Conservation (phyloP, 2,797 vertebrate genomes). For the Poliocrania exsul region DNA sequence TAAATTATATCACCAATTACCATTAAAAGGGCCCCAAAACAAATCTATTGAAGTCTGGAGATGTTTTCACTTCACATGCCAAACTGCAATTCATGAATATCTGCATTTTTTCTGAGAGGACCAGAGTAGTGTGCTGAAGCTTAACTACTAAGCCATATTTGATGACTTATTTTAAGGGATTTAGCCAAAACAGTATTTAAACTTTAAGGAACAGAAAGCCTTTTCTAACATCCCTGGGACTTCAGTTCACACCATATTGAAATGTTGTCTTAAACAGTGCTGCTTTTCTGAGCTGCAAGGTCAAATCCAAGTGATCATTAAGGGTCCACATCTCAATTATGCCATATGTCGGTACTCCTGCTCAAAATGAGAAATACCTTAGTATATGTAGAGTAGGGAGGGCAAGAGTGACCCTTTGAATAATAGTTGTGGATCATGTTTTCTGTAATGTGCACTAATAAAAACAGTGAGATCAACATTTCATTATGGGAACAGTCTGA, state of each 20-base stretch:
- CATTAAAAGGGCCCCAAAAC: rapidly evolving
- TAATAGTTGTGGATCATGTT: not conserved
- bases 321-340: not conserved
- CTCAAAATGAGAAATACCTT: not conserved
- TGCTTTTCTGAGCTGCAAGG: not conserved
- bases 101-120: not conserved
- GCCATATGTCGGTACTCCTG: not conserved
- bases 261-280: not conserved
- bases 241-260: not conserved
- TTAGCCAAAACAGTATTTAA: not conserved
- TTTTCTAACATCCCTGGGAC: not conserved
- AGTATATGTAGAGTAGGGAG: not conserved
- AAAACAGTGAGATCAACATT: not conserved
- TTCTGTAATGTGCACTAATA: not conserved
- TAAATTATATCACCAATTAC: rapidly evolving
- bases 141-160: not conserved
- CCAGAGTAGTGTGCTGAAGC: not conserved
- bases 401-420: not conserved
- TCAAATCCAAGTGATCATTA: not conserved
- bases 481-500: not conserved
- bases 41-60: not conserved
- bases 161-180: not conserved
- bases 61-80: not conserved
- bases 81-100: not conserved
- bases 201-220: not conserved